Base-by-base conservation (phyloP, 2,113 vertebrate species). In the Zosterops borbonicus region DNA sequence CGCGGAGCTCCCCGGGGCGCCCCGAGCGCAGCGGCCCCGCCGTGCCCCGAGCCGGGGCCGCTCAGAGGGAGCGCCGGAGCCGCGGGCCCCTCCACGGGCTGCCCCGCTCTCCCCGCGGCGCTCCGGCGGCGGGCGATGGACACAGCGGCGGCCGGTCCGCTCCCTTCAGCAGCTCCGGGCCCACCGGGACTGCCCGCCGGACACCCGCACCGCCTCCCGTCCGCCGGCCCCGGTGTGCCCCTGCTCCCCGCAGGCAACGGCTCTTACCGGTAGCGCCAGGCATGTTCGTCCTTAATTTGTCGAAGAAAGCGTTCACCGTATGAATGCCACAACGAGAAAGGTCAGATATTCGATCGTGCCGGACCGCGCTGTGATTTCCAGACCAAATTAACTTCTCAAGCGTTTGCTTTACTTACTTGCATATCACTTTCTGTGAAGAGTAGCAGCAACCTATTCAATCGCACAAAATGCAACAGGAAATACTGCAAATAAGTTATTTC, bases 151-250 rank as follows among this genome's bases (percentile, higher is more conserved):
- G 18, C 16, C 13, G 41, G 19, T 14, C 25, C 27, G 25, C 73
- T 37, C n/a, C 9, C 44, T 39, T 24, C 5, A 39, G 42, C 56
- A 9, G 12, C 21, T 24, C 28, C 31, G 39, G 14, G 39, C 31
- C 37, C 11, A 21, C 11, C 3, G 24, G 28, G 2, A 7, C 49
- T 3, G 9, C 37, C 23, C 14, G 8, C 29, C 37, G 1, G 37
- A 17, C 47, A 42, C 1, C 67, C 1, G 18, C 9, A 20, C 42
- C 52, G 42, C 14, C 19, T 33, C 29, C 56, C 21, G 4, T 9
- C 6, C 20, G 4, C 35, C 6, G 23, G 16, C 25, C 25, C 17
- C 3, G 73, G 22, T 50, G 29, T 15, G 70, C 17, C 42, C 17
- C 23, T 8, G 25, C 53, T 17, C 46, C 20, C 20, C 39, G 25